Evolutionary conservation across 2,888 invertebrate genomes (phyloP).

Genomic region (Ecliptopera silaceata): DNA sequence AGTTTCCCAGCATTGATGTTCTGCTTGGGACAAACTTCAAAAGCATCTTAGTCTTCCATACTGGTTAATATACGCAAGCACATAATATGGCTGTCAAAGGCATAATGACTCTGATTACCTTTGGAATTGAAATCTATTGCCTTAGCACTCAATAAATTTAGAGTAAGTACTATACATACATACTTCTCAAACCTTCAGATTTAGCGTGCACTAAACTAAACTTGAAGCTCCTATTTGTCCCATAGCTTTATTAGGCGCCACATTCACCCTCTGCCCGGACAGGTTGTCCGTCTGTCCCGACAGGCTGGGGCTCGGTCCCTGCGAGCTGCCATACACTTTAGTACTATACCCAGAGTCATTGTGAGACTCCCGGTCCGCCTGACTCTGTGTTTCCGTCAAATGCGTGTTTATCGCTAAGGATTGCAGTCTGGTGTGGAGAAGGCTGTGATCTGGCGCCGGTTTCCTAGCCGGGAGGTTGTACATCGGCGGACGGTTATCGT

Average conservation of each 20-base stretch:
- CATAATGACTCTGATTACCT: background rate
- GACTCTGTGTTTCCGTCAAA: slow-evolving; percentile 74
- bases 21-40: background rate
- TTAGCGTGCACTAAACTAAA: slow-evolving; percentile 75
- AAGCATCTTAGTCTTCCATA: background rate
- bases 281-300: slow-evolving; percentile 80
- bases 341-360: slow-evolving; percentile 95
- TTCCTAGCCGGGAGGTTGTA: slow-evolving; percentile 57
- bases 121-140: background rate
- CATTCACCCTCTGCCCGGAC: slow-evolving; percentile 66
- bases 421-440: slow-evolving; percentile 74
- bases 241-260: slow-evolving; percentile 57
- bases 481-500: slow-evolving; percentile 65
- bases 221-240: slow-evolving; percentile 85
- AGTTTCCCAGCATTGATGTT: background rate
- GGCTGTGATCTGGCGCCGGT: slow-evolving; percentile 67
- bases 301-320: slow-evolving; percentile 90
- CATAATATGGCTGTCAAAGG: background rate
- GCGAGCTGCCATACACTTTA: slow-evolving; percentile 90
- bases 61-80: background rate
- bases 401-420: slow-evolving; percentile 78
- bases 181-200: background rate
- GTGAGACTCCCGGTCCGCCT: slow-evolving; percentile 86
- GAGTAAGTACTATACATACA: background rate
- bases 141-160: background rate